Conservation (phyloP, 2,888 invertebrate species). For the Euplagia quadripunctaria region DNA sequence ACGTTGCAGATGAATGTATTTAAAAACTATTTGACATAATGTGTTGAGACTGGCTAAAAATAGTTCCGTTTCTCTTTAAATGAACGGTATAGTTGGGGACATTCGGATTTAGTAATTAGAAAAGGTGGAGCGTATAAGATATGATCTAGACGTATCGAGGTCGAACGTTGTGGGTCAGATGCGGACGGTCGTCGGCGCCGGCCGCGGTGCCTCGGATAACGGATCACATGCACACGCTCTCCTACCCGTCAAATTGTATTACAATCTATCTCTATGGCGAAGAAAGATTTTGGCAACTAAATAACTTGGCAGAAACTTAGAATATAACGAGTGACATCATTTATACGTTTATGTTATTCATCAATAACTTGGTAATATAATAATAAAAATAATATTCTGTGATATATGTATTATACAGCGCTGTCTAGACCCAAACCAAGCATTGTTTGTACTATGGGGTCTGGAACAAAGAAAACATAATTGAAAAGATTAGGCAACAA, state of each 20-base stretch:
- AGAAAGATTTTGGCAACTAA: slow-evolving; percentile 10
- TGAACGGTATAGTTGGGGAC: too few species aligned
- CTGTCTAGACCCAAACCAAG: too few species aligned
- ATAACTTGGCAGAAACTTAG: neutral
- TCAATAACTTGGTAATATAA: too few species aligned
- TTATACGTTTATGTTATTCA: neutral
- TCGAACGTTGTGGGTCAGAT: slow-evolving; percentile 60
- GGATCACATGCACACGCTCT: slow-evolving; percentile 56
- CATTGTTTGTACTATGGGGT: too few species aligned
- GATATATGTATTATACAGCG: too few species aligned
- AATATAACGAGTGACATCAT: neutral
- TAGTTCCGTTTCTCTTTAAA: too few species aligned
- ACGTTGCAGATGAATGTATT: too few species aligned
- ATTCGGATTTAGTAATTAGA: slow-evolving; percentile 27
- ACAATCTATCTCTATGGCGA: slow-evolving; percentile 22
- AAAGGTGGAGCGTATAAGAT: slow-evolving; percentile 44
- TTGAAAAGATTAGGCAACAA: too few species aligned
- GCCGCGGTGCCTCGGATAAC: slow-evolving; percentile 60
- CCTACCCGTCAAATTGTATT: slow-evolving; percentile 46
- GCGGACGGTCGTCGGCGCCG: slow-evolving; percentile 43
- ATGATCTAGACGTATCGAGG: slow-evolving; percentile 54
- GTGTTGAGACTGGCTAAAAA: too few species aligned
- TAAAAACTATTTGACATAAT: too few species aligned
- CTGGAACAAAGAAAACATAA: neutral
- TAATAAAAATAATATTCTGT: too few species aligned